Base-by-base conservation (phyloP, 2,113 vertebrate species). In the Corapipo altera region DNA sequence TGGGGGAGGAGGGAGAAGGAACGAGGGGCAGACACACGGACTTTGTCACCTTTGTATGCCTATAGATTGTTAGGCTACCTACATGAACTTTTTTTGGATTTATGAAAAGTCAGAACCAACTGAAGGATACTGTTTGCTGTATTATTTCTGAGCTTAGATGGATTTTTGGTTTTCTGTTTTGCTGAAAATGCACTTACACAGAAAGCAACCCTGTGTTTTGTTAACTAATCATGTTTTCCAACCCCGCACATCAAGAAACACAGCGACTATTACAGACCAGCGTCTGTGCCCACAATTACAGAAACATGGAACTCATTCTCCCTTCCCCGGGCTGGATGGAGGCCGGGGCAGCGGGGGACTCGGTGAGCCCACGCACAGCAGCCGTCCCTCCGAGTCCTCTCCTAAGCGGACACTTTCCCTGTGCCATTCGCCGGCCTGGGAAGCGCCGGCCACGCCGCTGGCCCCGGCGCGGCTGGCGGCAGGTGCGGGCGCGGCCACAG, bases 231-330 rank as follows among this genome's bases (percentile, higher is more conserved):
- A 0, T 14, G 18, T 51, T 54, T 93, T n/a, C 51, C 8, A 3
- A 15, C 32, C 52, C 57, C 1, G 13, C 35, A 22, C 35, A 44
- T 22, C 14, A 37, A n/a, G 49, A 46, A 67, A 39, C 30, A 21
- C 41, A 30, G 62, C 4, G 8, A 8, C 48, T 37, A 3, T 52
- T 24, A 20, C 35, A 27, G 33, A 17, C n/a, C 10, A 52, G 39
- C 11, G 1, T 24, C 39, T 2, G 3, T 16, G 52, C 48, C 30
- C 62, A 5, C 9, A 33, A 0, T 2, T 2, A 18, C 37, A 12
- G 15, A 27, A 7, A n/a, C 6, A 28, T 15, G 21, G 3, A 14
- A 7, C 28, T 12, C 22, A 1, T 5, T 35, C 19, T 39, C 41
- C 3, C 4, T 18, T 28, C 14, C 22, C 15, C 6, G 15, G 61